Base-by-base conservation (phyloP, 2,797 vertebrate genomes). In the Coendou prehensilis region DNA sequence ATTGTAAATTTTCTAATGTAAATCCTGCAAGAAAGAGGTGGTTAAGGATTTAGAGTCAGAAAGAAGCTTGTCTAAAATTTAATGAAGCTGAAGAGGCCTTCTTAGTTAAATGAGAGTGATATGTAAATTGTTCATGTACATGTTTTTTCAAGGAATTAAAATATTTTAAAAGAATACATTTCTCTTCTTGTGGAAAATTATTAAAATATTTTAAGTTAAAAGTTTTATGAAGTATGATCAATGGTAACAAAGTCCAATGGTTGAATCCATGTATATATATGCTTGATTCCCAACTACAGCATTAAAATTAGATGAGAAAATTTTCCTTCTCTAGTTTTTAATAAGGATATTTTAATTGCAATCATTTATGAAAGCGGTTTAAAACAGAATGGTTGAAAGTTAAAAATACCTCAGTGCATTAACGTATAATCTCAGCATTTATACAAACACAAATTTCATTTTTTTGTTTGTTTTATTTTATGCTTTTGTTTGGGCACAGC, bases 141-240 rank as follows among this genome's bases (percentile, higher is more conserved):
- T 20, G 47, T 81, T 63, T 89, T 41, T 33, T 37, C 9, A 47
- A 17, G 56, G 10, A 5, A 20, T 13, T 73, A 59, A 41, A 63
- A 61, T 81, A 91, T 83, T 94, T 96, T 69, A 50, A 91, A 41
- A 75, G 13, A 84, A 14, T 15, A 47, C 33, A 73, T 52, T 83
- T 3, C 1, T 47, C 5, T 90, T 91, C n/a, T 85, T 47, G 6
- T 41, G 61, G 23, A 85, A 90, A 82, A 90, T 81, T 20, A 89
- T 76, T 76, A 90, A 30, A 69, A 56, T 17, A 59, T 76, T 61
- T 90, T 52, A 92, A 86, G 6, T 73, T 75, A 88, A 91, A 87
- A 50, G 54, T 57, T 64, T 89, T 80, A 81, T 63, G 52, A 79
- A 87, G 7, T 94, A 33, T n/a, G 15, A 79, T 79, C 26, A 79